Evolutionary conservation across 2,888 invertebrate genomes (phyloP), one percentile per base, ranked within the genome.

Genomic region (Vandiemenella viatica): DNA sequence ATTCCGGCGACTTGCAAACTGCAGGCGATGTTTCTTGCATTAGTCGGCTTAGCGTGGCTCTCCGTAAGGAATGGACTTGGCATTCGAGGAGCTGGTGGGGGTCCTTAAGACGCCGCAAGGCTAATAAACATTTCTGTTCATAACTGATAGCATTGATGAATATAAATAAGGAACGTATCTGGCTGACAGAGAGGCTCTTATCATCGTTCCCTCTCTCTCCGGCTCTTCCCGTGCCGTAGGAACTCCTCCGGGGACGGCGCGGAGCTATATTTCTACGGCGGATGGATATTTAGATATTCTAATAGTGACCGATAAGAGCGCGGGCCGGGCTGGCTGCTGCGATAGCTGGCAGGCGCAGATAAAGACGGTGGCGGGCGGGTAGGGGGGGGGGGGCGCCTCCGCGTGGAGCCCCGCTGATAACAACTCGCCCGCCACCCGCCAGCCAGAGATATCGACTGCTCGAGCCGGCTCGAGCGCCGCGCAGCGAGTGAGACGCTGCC

Each of bases 211-310:
- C n/a, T 32, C 10, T 32, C 32, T 32, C 32, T 10, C 20, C 42
- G 42, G 42, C 13, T 8, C 42, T 8, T 17, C 18, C 42, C 18
- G 18, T 21, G 19, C 42, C 20, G 42, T n/a, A 15, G 15, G 15
- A 17, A 15, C 23, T 49, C 44, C 38, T 17, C 8, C 15, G 21
- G n/a, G 41, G 40, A 37, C 47, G 49, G 49, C 40, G 46, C 48
- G 53, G 51, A 48, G 50, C 52, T 54, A 54, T 52, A 54, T 54
- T 54, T 54, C 52, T 54, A 47, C 46, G 51, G 53, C 50, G 60
- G 59, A 59, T 60, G 61, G 60, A 60, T 60, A 60, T 61, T 61
- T 60, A 61, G 61, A 61, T 61, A 61, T 61, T 61, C 61, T 61
- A 61, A 61, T 61, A 59, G 60, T 59, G 58, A 49, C 53, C 55